phyloP scores from a whole-genome alignment of 2,113 vertebrate genomes.

The Oreocharis arfaki region DNA sequence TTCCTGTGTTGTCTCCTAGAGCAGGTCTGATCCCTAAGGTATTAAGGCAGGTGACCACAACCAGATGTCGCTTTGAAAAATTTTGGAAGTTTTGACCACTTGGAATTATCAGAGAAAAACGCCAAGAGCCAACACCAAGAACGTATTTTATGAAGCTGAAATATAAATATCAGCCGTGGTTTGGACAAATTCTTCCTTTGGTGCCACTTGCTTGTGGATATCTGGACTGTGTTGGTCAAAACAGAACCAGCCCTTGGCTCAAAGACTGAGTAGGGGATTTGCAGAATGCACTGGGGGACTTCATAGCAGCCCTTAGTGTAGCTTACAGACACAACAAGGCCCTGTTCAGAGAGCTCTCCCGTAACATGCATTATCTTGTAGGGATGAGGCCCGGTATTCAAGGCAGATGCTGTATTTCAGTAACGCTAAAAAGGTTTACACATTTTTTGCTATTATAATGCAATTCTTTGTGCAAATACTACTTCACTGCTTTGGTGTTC shows the following conservation, averaged over 20 bases:
- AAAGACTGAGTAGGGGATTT: background rate
- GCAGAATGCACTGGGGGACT: background rate
- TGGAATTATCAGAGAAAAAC: background rate
- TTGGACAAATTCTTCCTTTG: background rate
- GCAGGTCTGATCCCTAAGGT: background rate
- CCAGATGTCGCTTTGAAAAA: background rate
- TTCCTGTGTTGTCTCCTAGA: background rate
- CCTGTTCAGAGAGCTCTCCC: background rate
- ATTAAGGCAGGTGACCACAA: background rate
- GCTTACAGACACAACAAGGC: background rate
- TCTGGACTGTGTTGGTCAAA: background rate
- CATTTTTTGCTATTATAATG: slow-evolving; percentile 31
- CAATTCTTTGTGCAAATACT: slow-evolving; percentile 66
- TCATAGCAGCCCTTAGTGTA: background rate
- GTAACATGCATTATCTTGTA: background rate
- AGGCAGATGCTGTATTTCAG: slow-evolving; percentile 33
- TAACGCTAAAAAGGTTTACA: slow-evolving; percentile 56
- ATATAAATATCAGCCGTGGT: background rate
- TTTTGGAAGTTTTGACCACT: background rate
- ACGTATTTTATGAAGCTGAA: background rate
- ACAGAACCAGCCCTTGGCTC: background rate
- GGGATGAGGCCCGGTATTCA: background rate
- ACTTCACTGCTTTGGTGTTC: slow-evolving; percentile 53
- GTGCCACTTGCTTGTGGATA: background rate
- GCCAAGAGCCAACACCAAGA: background rate